Percentiles rank a stretch among this genome's conserved stretches.
These are phyloP conservation scores for Hypomecis punctinalis DNA, from an alignment of 2,888 invertebrate genomes.

Conservation along the genomic window DNA sequence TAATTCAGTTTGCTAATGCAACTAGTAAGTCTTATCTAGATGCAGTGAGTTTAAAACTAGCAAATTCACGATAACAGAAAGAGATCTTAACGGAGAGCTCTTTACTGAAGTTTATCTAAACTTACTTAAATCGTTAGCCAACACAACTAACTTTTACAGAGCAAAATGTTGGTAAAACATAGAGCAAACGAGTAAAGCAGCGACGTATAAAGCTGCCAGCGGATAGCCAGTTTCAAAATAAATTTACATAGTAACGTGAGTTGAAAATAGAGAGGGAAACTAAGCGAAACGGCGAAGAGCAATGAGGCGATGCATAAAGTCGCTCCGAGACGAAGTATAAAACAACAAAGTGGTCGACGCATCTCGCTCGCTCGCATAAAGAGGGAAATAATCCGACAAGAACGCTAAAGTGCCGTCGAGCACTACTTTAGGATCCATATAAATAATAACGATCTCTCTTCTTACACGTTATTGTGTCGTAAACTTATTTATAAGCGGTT, in stretches of 20 bases:
- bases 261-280: constrained; percentile 80
- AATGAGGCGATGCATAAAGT: constrained; percentile 82
- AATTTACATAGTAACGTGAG: constrained; percentile 81
- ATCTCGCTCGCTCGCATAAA: constrained; percentile 74
- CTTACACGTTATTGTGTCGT: constrained; percentile 63
- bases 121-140: constrained; percentile 12
- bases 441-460: constrained; percentile 74
- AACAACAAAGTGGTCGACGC: constrained; percentile 84
- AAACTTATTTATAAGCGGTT: constrained; percentile 46
- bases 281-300: constrained; percentile 81
- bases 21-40: neutral
- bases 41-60: neutral
- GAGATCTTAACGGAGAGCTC: neutral
- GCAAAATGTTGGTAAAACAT: constrained; percentile 29
- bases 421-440: constrained; percentile 73
- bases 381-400: constrained; percentile 76
- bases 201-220: constrained; percentile 52
- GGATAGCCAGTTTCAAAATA: constrained; percentile 66
- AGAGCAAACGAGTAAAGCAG: constrained; percentile 39
- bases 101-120: constrained; percentile 2
- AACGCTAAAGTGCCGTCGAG: constrained; percentile 69
- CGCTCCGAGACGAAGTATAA: constrained; percentile 80
- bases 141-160: constrained; percentile 17
- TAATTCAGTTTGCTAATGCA: neutral
- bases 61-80: neutral